These are phyloP conservation scores for Erithacus rubecula DNA, from an alignment of 2,797 vertebrate species.

Conservation along the genomic window DNA sequence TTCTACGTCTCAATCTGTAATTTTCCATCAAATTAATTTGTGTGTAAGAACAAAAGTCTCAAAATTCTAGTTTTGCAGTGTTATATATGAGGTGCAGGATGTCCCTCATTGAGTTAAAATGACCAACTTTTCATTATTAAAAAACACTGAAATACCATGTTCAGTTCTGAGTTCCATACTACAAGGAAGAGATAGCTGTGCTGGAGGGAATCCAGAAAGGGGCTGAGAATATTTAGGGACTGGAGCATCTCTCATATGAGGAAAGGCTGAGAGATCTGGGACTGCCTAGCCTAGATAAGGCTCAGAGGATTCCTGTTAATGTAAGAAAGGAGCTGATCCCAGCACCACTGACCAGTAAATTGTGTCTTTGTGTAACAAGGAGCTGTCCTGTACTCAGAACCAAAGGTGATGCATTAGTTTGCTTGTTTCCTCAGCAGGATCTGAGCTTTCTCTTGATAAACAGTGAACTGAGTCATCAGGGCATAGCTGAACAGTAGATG, in stretches of 20 bases:
- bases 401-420: neutral
- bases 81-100: neutral
- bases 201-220: neutral
- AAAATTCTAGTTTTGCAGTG: neutral
- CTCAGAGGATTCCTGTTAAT: neutral
- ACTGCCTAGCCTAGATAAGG: neutral
- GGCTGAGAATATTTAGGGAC: neutral
- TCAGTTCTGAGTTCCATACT: neutral
- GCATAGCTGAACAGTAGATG: neutral
- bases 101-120: neutral
- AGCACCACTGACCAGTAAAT: neutral
- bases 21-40: neutral
- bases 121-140: neutral
- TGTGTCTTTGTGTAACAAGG: neutral
- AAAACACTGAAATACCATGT: neutral
- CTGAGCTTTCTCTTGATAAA: neutral
- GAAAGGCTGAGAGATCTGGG: neutral
- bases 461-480: neutral
- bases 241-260: neutral
- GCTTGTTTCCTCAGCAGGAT: neutral
- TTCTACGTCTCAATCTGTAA: neutral
- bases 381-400: neutral
- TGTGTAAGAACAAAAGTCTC: neutral
- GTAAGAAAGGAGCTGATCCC: neutral
- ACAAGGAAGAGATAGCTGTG: rapidly evolving